Evolutionary conservation across 2,888 invertebrate species (phyloP), one percentile per base, ranked within the genome.

Genomic region (Xestia sexstrigata): DNA sequence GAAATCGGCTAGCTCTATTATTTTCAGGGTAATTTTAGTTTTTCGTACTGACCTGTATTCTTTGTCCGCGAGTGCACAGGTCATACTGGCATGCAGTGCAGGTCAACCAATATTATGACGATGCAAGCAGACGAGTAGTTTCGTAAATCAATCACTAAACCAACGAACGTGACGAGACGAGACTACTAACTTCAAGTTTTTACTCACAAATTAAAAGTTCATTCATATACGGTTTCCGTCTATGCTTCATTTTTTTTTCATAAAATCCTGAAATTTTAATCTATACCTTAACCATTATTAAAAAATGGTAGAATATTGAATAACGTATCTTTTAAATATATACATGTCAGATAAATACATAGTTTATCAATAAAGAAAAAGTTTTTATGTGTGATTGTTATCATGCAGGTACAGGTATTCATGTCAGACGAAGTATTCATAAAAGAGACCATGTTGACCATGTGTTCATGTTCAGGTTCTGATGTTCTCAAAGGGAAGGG

Each of bases 401-500:
- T 78, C 79, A 78, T 30, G 13, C 6, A 26, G 35, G 47, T 63
- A 13, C 47, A 67, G 58, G 39, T 39, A 9, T 15, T 23, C 79
- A 60, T 63, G 58, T 52, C 83, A 71, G 39, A 68, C 23, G 26
- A 49, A 49, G 20, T 11, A 83, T 66, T 58, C 15, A 76, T 9
- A 63, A 58, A 81, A 70, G 17, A 30, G 8, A 63, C 70, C 78
- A 73, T 78, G 42, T 70, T 35, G n/a, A n/a, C n/a, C n/a, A n/a
- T n/a, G n/a, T n/a, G n/a, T n/a, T n/a, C 78, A 73, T 78, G 42
- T 70, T 35, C 23, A 35, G 52, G 58, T 17, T 30, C 30, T 65
- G 39, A 83, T 83, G 35, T 35, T 26, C 52, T 60, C 52, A n/a
- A 63, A 60, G 30, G 70, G 70, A 23, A 79, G 81, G 79, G 83